Evolutionary conservation across 2,888 invertebrate species (phyloP), one percentile per base, ranked within the genome.

Genomic region (Andrena camellia): DNA sequence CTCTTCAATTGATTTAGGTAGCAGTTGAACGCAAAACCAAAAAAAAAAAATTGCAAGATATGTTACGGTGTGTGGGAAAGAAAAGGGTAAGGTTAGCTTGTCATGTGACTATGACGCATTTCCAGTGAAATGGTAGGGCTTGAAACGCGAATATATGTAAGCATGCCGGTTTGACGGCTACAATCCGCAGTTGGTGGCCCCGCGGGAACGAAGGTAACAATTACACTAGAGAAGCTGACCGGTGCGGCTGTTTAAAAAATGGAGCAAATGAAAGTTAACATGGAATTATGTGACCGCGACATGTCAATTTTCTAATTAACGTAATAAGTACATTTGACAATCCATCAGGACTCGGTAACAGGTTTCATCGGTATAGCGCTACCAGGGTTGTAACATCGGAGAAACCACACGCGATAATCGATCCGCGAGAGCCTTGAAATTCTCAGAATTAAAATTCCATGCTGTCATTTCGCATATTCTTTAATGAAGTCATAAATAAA

Each of bases 301-400:
- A 89, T 88, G 85, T 86, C 83, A 87, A 87, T 88, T 90, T 88
- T 90, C 87, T 90, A 91, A 92, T 92, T 89, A 90, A 89, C 83
- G 88, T 92, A 92, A 92, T 91, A 90, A 90, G 89, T 90, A 86
- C 90, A 91, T 91, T 91, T 89, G 79, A 79, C 74, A 48, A 54
- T 42, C 62, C 42, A 71, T 52, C 62, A 50, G 26, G 63, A 13
- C 10, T 33, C 48, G 29, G 72, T 73, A 48, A 59, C 20, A 78
- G 3, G 10, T 50, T 35, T 5, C 10, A 17, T 48, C 2, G 42
- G 23, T 23, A 6, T 33, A 66, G 1, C 2, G 71, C 6, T 1
- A 59, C 4, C 35, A 73, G 71, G 71, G 78, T 74, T 74, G 60
- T 33, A 67, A 68, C 48, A 26, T 67, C 42, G 48, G 10, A 23